Conservation (phyloP, 2,888 invertebrate species). For the Dryadula phaetusa region DNA sequence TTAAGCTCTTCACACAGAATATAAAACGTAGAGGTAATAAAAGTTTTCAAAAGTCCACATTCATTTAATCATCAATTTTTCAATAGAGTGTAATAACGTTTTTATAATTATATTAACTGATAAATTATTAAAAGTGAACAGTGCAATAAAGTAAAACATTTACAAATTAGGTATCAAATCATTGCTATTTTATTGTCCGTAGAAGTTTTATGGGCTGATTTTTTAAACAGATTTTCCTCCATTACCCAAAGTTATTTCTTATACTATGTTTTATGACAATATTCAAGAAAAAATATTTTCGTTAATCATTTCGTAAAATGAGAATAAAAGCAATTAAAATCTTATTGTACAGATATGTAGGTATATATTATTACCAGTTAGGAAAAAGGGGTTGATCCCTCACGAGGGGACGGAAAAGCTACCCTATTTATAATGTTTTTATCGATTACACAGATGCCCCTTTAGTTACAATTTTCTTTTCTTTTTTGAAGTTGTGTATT, state of each 20-base stretch:
- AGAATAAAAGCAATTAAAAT: neutral
- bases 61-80: too few species aligned
- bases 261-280: too few species aligned
- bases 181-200: too few species aligned
- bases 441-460: constrained; percentile 24
- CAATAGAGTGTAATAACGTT: too few species aligned
- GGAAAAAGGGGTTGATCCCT: constrained; percentile 39
- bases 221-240: too few species aligned
- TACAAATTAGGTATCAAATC: too few species aligned
- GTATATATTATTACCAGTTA: neutral
- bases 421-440: constrained; percentile 36
- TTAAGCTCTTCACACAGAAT: neutral
- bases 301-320: neutral
- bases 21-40: constrained; percentile 5
- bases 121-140: too few species aligned
- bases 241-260: too few species aligned
- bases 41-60: neutral
- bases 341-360: neutral
- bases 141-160: too few species aligned
- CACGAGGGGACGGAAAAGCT: constrained; percentile 42
- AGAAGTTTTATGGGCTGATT: too few species aligned
- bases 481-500: neutral
- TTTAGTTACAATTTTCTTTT: constrained; percentile 15
- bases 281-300: neutral
- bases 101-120: too few species aligned